Conservation (phyloP, 1,140 invertebrate species). For the Sitobion miscanthi region DNA sequence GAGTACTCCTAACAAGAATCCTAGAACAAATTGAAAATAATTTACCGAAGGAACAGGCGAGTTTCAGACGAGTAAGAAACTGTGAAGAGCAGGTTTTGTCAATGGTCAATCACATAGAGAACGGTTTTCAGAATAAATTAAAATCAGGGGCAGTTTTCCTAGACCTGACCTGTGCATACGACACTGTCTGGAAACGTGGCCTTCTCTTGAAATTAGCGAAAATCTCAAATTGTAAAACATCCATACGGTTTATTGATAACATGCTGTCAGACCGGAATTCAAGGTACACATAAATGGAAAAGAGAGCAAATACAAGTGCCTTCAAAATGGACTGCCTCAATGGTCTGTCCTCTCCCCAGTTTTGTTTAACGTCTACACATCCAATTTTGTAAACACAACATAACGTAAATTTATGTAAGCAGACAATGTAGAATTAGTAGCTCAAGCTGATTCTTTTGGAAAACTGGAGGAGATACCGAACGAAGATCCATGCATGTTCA, state of each 20-base stretch:
- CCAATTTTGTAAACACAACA: not conserved
- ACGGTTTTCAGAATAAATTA: not conserved
- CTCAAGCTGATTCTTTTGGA: not conserved
- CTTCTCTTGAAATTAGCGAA: not conserved
- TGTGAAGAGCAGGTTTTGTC: not conserved
- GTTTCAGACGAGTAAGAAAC: not conserved
- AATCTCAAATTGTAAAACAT: not conserved
- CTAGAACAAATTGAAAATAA: too few species aligned
- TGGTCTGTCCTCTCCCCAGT: not conserved
- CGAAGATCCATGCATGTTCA: slow-evolving; percentile 12
- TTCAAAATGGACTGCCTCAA: not conserved
- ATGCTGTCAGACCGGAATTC: not conserved
- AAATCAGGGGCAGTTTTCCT: not conserved
- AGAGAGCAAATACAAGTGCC: not conserved
- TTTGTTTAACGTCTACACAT: slow-evolving; percentile 7
- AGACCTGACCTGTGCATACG: not conserved
- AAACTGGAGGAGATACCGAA: slow-evolving; percentile 13
- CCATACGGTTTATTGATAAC: not conserved
- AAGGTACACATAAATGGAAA: not conserved
- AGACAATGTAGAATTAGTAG: slow-evolving; percentile 29
- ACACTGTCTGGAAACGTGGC: not conserved
- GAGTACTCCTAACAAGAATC: too few species aligned
- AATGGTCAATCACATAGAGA: not conserved
- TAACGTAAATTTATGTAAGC: slow-evolving; percentile 26
- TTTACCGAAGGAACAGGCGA: too few species aligned